phyloP scores from a whole-genome alignment of 2,888 invertebrate species.

The Xylocampa areola region DNA sequence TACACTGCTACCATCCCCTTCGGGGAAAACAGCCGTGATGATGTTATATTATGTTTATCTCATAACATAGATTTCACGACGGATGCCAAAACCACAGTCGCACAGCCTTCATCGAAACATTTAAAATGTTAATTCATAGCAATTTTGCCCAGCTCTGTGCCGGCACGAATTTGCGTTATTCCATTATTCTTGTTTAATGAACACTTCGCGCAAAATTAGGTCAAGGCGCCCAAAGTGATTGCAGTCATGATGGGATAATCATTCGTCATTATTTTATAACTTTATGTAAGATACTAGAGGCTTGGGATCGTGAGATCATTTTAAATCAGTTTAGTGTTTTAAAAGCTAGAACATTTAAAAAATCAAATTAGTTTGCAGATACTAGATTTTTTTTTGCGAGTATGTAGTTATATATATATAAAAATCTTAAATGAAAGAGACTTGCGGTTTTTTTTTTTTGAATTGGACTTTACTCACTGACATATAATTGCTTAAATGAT shows the following conservation, averaged over 20 bases:
- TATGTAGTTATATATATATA: no score
- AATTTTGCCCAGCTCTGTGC: constrained; percentile 41
- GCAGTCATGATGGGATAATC: constrained; percentile 28
- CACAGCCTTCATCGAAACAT: constrained; percentile 15
- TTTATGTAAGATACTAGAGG: constrained; percentile 34
- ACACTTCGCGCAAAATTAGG: constrained; percentile 51
- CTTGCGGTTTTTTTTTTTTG: no score
- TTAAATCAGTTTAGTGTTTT: no score
- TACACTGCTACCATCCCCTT: no score
- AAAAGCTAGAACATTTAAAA: no score
- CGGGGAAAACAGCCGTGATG: no score
- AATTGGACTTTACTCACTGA: no score
- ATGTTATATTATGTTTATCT: no score
- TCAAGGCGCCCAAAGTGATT: constrained; percentile 58
- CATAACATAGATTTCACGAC: background rate
- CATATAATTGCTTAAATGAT: no score
- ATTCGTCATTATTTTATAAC: constrained; percentile 47
- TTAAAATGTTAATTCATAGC: constrained; percentile 35
- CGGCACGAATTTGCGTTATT: constrained; percentile 66
- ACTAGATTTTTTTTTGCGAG: no score
- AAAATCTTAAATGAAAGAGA: no score
- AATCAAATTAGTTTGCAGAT: no score
- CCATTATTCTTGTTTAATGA: constrained; percentile 62
- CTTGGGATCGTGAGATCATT: constrained; percentile 31
- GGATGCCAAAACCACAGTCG: constrained; percentile 28